Percentiles rank a stretch among this genome's conserved stretches.
phyloP scores from a whole-genome alignment of 2,888 invertebrate species.

The Electrophaes corylata region DNA sequence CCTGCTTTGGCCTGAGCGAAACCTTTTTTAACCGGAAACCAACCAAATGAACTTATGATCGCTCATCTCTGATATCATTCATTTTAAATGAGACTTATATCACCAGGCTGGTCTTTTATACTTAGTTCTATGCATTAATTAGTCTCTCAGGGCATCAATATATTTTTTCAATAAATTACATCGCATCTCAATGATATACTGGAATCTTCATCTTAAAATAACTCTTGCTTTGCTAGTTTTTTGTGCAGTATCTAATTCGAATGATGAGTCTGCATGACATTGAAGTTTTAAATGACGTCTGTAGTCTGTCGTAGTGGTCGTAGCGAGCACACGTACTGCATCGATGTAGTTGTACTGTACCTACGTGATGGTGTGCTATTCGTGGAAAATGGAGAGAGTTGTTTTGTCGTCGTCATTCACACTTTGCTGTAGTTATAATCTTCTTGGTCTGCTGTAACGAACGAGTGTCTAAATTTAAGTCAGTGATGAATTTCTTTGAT shows the following conservation, averaged over 20 bases:
- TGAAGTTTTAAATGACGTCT: conserved; percentile 28
- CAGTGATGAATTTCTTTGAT: not conserved
- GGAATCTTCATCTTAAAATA: conserved; percentile 18
- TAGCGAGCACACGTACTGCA: conserved; percentile 13
- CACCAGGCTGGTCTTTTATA: not conserved
- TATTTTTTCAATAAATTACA: not conserved
- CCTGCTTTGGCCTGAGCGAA: conserved; percentile 11
- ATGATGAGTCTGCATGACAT: conserved; percentile 30
- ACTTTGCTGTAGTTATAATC: conserved; percentile 28
- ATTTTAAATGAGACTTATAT: not conserved
- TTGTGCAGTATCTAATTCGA: conserved; percentile 33
- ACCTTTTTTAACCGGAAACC: conserved; percentile 3
- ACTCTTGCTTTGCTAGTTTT: conserved; percentile 35
- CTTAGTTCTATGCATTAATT: not conserved
- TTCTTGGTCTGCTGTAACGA: conserved; percentile 1
- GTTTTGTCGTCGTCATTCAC: conserved; percentile 32
- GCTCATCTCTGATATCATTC: not conserved
- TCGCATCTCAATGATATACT: not conserved
- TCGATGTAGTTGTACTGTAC: conserved; percentile 10
- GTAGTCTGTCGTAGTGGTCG: conserved; percentile 23
- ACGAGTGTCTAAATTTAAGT: conserved; percentile 10
- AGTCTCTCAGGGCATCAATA: no score
- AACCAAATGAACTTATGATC: not conserved
- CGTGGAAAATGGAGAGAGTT: conserved; percentile 34
- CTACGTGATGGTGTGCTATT: conserved; percentile 23